Base-by-base conservation (phyloP, 2,797 vertebrate genomes). In the Scleropages formosus region DNA sequence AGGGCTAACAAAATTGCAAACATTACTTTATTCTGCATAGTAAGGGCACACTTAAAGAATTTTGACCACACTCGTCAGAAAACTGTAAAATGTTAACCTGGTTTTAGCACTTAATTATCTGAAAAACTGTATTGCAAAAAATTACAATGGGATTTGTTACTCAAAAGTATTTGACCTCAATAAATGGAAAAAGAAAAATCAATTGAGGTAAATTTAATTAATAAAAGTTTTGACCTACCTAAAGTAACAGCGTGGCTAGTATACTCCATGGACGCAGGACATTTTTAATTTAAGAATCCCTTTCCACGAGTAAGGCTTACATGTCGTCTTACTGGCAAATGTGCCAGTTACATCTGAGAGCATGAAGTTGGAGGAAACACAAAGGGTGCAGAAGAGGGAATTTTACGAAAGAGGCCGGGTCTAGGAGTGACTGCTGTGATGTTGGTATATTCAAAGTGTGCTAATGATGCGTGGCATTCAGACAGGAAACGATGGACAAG, bases 381-480 rank as follows among this genome's bases (percentile, higher is more conserved):
- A 44, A 67, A 53, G 59, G 20, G 13, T 15, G 66, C 44, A 4
- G 75, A 26, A 24, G 68, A 67, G 64, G 31, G 53, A 75, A 58
- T 44, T 59, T 20, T 51, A 77, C 75, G 20, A 72, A 51, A 74
- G 77, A 78, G 70, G 81, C 79, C 72, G 82, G 78, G 78, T 82
- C 82, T 85, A 82, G 79, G 80, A 85, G 83, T 81, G 85, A 81
- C 81, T 79, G 84, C 80, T 84, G 81, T 85, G 85, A 87, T 79
- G 80, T 83, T 81, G 85, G 80, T 80, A 80, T 79, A 81, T 80
- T 90, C 87, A 87, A 84, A 90, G 88, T 84, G 81, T 87, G 87
- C 85, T 91, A 92, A 90, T 89, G 89, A 89, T 88, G 89, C 89
- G 84, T 91, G 84, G 84, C 87, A 77, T 82, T 91, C 85, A 85